These are phyloP conservation scores for Chauna torquata DNA, from an alignment of 2,113 vertebrate genomes.

Conservation along the genomic window DNA sequence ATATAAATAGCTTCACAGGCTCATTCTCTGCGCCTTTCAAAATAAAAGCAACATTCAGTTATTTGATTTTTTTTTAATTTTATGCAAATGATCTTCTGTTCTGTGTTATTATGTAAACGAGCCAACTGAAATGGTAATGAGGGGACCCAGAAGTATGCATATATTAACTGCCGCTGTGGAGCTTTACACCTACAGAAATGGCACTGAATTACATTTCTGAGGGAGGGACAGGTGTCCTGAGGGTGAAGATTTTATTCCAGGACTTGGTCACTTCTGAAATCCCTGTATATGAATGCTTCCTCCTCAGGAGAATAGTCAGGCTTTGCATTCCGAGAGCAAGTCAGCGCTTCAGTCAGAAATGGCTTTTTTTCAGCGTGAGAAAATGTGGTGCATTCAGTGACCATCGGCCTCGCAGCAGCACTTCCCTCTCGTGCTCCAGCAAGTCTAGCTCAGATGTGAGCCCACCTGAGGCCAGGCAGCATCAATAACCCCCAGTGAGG, in stretches of 20 bases:
- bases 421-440: rapidly evolving
- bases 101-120: constrained; percentile 71
- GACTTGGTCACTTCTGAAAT: background rate
- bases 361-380: background rate
- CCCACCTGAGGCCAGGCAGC: no score
- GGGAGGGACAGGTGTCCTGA: constrained; percentile 69
- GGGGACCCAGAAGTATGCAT: constrained; percentile 62
- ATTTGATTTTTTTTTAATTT: constrained; percentile 45
- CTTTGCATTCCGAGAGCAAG: background rate
- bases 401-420: background rate
- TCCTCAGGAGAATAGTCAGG: background rate
- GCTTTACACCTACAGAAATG: constrained; percentile 58
- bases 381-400: rapidly evolving
- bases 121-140: constrained; percentile 64
- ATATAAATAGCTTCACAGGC: constrained; percentile 56
- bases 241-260: background rate
- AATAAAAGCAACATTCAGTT: constrained; percentile 29
- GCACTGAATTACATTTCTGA: background rate
- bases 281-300: background rate
- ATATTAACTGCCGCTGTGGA: constrained; percentile 17
- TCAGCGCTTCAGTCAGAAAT: background rate
- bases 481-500: rapidly evolving
- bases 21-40: background rate
- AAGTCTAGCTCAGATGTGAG: rapidly evolving
- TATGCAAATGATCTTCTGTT: constrained; percentile 62